Evolutionary conservation across 1,140 invertebrate species (phyloP).

Genomic region (Drosophila willistoni): DNA sequence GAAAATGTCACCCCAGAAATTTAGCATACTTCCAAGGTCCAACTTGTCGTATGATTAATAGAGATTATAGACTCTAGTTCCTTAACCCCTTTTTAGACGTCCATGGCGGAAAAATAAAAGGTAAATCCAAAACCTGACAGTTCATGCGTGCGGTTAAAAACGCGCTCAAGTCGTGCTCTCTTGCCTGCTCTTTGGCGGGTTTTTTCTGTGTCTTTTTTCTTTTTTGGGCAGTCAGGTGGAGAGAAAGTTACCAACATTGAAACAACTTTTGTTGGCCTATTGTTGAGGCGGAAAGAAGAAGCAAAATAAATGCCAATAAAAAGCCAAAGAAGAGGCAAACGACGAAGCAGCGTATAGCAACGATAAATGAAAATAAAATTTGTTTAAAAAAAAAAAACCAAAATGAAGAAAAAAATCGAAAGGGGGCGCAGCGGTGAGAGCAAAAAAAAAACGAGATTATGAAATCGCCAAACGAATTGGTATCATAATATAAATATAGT

Average conservation of each 20-base stretch:
- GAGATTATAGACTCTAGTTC: not conserved
- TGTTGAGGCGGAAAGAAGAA: constrained; percentile 59
- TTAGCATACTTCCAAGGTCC: not conserved
- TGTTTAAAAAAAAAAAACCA: constrained; percentile 36
- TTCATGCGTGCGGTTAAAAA: constrained; percentile 58
- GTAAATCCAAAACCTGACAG: constrained; percentile 33
- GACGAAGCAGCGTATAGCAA: constrained; percentile 48
- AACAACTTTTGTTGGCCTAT: constrained; percentile 70
- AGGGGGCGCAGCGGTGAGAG: constrained; percentile 51
- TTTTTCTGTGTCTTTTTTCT: constrained; percentile 15
- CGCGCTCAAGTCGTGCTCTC: constrained; percentile 47
- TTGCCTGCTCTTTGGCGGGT: constrained; percentile 22
- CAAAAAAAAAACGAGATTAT: constrained; percentile 56
- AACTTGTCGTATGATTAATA: constrained; percentile 20
- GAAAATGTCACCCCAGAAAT: too few relatives aligned
- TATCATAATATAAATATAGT: constrained; percentile 55
- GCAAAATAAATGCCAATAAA: constrained; percentile 50
- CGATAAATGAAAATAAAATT: constrained; percentile 61
- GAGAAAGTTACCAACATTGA: constrained; percentile 80
- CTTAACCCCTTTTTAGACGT: not conserved
- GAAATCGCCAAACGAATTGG: constrained; percentile 64
- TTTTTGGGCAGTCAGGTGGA: constrained; percentile 60
- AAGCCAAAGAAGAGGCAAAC: constrained; percentile 35
- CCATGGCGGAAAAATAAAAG: not conserved
- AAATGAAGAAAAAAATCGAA: constrained; percentile 51